Conservation (phyloP, 1,140 invertebrate species). For the Aphaenogaster ashmeadi region DNA sequence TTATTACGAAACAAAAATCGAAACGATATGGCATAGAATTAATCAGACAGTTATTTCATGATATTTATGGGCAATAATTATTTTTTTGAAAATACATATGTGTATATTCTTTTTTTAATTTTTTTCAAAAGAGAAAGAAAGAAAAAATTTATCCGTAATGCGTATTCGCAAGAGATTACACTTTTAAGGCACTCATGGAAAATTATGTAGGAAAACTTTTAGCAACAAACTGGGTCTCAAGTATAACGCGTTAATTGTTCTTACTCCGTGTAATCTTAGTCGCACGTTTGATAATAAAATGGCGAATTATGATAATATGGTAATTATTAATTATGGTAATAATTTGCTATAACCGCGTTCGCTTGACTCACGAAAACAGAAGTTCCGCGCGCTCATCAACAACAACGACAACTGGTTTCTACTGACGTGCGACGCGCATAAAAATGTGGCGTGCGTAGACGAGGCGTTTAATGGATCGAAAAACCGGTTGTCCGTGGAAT, state of each 20-base stretch:
- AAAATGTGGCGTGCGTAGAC: slow-evolving; percentile 56
- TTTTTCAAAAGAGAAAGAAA: background rate
- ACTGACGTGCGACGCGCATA: background rate
- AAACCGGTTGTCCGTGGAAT: slow-evolving; percentile 74
- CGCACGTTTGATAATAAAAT: background rate
- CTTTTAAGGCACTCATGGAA: background rate
- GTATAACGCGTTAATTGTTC: background rate
- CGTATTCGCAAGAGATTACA: background rate
- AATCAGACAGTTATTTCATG: background rate
- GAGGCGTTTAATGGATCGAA: slow-evolving; percentile 68
- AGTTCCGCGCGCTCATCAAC: background rate
- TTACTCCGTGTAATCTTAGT: background rate
- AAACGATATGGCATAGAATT: background rate
- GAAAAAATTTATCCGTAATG: background rate
- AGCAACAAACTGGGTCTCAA: background rate
- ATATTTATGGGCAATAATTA: background rate
- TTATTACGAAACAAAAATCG: background rate
- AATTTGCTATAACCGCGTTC: background rate
- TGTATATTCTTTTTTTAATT: background rate
- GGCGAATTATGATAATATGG: background rate
- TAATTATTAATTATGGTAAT: background rate
- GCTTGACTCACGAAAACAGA: background rate
- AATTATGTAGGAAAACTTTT: background rate
- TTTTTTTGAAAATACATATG: too few relatives aligned
- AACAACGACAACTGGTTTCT: slow-evolving; percentile 39